These are phyloP conservation scores for Eupelmus urozonus DNA, from an alignment of 2,888 invertebrate genomes.

Conservation along the genomic window DNA sequence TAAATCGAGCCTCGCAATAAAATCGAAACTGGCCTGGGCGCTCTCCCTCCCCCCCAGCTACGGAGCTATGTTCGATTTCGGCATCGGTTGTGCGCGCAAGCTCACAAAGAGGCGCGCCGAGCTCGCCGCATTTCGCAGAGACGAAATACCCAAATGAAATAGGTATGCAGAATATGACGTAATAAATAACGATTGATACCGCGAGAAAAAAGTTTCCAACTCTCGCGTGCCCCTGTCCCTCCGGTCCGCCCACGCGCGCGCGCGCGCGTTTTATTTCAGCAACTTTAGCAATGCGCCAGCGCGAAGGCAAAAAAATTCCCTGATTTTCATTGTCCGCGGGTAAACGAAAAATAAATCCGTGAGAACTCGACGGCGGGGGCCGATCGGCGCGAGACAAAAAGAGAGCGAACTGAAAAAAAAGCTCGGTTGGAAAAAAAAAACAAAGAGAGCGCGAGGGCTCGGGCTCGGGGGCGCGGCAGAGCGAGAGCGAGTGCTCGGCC, in stretches of 20 bases:
- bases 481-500: slow-evolving; percentile 24
- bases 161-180: slow-evolving; percentile 52
- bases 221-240: not conserved
- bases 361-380: not conserved
- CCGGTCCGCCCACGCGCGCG: too few species aligned
- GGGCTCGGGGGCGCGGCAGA: not conserved
- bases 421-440: not conserved
- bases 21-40: slow-evolving; percentile 59
- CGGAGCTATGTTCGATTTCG: slow-evolving; percentile 59
- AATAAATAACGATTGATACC: slow-evolving; percentile 55
- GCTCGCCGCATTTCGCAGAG: slow-evolving; percentile 40
- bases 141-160: slow-evolving; percentile 52
- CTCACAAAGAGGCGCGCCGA: slow-evolving; percentile 42
- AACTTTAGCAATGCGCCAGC: not conserved
- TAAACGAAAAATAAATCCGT: slow-evolving; percentile 33
- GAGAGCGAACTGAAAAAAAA: not conserved
- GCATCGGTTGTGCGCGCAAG: too few species aligned
- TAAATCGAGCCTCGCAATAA: slow-evolving; percentile 59
- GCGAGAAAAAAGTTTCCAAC: slow-evolving; percentile 8
- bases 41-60: slow-evolving; percentile 21
- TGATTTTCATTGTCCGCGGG: slow-evolving; percentile 41
- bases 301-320: slow-evolving; percentile 4
- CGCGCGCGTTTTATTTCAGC: slow-evolving; percentile 11
- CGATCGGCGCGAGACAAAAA: not conserved
- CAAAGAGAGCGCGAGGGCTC: not conserved